phyloP scores from a whole-genome alignment of 2,888 invertebrate species.

The Hemistola chrysoprasaria region DNA sequence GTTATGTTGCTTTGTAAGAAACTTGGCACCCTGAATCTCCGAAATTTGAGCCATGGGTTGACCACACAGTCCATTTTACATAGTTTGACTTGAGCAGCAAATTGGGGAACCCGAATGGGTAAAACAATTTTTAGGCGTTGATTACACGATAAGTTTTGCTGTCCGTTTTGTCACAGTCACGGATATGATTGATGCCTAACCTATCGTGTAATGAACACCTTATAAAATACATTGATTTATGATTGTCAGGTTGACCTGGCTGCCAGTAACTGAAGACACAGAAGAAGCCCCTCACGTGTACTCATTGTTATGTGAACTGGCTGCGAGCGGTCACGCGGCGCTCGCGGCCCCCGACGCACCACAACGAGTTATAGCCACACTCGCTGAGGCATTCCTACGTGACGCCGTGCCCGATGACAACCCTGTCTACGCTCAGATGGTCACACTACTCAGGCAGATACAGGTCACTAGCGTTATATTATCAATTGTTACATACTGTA shows the following conservation, averaged over 20 bases:
- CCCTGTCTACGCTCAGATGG: conserved; percentile 89
- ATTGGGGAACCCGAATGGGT: too few relatives aligned
- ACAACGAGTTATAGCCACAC: conserved; percentile 92
- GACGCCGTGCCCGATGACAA: conserved; percentile 90
- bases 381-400: conserved; percentile 94
- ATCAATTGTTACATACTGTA: background rate
- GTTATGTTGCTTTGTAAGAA: too few relatives aligned
- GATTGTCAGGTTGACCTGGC: conserved; percentile 89
- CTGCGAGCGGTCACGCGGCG: conserved; percentile 94
- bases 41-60: too few relatives aligned
- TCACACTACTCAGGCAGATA: conserved; percentile 92
- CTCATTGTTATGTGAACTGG: conserved; percentile 96
- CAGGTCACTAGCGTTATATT: conserved; percentile 80
- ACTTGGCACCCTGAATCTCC: too few relatives aligned
- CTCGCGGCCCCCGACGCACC: conserved; percentile 94
- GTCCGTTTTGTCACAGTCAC: too few relatives aligned
- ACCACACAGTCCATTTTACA: too few relatives aligned
- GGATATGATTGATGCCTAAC: too few relatives aligned
- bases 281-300: conserved; percentile 98
- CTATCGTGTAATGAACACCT: too few relatives aligned
- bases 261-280: conserved; percentile 97
- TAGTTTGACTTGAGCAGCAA: too few relatives aligned
- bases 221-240: too few relatives aligned
- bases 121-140: too few relatives aligned
- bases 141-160: too few relatives aligned